A percentile compares a stretch with the other conserved stretches of the same genome.
phyloP scores from a whole-genome alignment of 1,140 invertebrate species.

The Dinoponera quadriceps region DNA sequence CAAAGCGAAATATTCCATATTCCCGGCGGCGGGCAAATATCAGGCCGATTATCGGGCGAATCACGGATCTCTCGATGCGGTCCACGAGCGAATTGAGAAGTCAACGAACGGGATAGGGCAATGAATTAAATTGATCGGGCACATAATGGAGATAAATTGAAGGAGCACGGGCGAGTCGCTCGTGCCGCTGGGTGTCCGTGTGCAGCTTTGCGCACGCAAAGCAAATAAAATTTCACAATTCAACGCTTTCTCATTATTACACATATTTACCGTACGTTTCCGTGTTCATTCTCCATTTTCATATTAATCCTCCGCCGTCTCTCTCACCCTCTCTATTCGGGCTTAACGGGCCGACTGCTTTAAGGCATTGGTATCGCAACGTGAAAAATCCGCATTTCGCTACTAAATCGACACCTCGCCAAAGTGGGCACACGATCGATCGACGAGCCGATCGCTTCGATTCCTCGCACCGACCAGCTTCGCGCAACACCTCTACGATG shows the following conservation, averaged over 20 bases:
- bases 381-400: too few relatives aligned
- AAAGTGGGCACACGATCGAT: too few relatives aligned
- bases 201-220: too few relatives aligned
- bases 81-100: constrained; percentile 40
- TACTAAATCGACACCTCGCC: too few relatives aligned
- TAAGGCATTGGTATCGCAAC: too few relatives aligned
- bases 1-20: neutral
- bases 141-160: constrained; percentile 51
- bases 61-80: constrained; percentile 15
- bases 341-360: too few relatives aligned
- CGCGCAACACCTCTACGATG: too few relatives aligned
- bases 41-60: constrained; percentile 3
- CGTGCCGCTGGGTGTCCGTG: too few relatives aligned
- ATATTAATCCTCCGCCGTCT: neutral
- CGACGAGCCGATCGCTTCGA: too few relatives aligned
- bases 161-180: neutral
- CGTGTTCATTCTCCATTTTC: constrained; percentile 57
- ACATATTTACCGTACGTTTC: constrained; percentile 42
- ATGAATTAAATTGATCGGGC: constrained; percentile 54
- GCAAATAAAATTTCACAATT: too few relatives aligned
- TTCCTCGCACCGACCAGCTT: too few relatives aligned
- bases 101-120: constrained; percentile 44
- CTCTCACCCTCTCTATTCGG: neutral
- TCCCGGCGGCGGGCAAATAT: neutral
- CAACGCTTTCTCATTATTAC: constrained; percentile 41